Evolutionary conservation across 2,113 vertebrate genomes (phyloP).

Genomic region (Arizona elegans): DNA sequence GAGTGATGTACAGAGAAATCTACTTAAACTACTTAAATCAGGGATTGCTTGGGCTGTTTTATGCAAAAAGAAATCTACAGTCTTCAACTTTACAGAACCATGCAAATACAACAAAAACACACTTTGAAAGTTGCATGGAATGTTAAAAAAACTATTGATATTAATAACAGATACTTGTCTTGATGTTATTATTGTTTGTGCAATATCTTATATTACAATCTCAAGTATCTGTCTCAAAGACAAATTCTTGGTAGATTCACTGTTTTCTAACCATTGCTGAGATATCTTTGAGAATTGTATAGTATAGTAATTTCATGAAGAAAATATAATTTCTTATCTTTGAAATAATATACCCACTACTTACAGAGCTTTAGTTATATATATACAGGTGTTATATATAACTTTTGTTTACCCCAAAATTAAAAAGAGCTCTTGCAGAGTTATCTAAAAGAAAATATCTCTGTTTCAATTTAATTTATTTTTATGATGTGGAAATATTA

Average conservation of each 20-base stretch:
- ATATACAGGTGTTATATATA: neutral
- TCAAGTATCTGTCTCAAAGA: neutral
- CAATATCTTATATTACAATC: neutral
- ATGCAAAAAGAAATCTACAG: neutral
- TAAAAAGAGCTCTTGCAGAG: neutral
- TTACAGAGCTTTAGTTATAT: neutral
- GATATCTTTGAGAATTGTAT: neutral
- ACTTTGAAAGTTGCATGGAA: neutral
- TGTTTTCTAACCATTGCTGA: neutral
- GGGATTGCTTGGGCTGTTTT: neutral
- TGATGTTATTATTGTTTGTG: neutral
- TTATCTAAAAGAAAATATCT: neutral
- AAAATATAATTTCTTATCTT: neutral
- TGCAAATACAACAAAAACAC: neutral
- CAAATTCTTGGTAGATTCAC: neutral
- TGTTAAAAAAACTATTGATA: neutral
- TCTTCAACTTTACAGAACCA: neutral
- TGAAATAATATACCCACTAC: neutral
- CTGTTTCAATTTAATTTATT: neutral
- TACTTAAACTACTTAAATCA: neutral
- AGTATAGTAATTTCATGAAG: neutral
- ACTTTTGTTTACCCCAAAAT: neutral
- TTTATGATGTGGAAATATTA: neutral
- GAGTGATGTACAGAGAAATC: neutral
- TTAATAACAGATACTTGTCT: neutral